Evolutionary conservation across 2,113 vertebrate species (phyloP).

Genomic region (Eupsittula cactorum): DNA sequence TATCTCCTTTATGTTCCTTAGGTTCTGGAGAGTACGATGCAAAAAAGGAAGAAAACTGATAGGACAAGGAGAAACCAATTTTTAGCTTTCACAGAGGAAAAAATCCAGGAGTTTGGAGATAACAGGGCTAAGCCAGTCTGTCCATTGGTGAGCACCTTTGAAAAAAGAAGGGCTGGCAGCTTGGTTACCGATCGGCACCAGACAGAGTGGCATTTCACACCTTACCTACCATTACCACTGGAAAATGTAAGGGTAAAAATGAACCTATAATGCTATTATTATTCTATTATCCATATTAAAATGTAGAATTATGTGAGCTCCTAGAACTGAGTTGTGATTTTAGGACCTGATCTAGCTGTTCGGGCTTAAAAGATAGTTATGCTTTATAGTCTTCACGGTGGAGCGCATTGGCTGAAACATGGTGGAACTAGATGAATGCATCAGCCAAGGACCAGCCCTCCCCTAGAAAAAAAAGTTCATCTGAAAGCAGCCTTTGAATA

Average conservation of each 20-base stretch:
- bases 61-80: not conserved
- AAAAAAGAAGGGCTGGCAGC: not conserved
- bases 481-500: not conserved
- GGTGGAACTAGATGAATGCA: not conserved
- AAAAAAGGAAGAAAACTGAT: not conserved
- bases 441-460: not conserved
- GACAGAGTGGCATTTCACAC: not conserved
- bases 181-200: not conserved
- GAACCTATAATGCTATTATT: not conserved
- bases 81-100: not conserved
- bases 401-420: not conserved
- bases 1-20: not conserved
- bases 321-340: not conserved
- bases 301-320: not conserved
- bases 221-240: not conserved
- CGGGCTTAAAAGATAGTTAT: rapidly evolving
- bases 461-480: not conserved
- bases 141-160: not conserved
- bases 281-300: not conserved
- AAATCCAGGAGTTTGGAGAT: not conserved
- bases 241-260: not conserved
- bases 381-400: rapidly evolving
- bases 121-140: not conserved
- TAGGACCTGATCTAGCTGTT: not conserved
- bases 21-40: not conserved